Evolutionary conservation across 1,140 invertebrate genomes (phyloP), one percentile per base, ranked within the genome.

Genomic region (Wiebesia pumilae): DNA sequence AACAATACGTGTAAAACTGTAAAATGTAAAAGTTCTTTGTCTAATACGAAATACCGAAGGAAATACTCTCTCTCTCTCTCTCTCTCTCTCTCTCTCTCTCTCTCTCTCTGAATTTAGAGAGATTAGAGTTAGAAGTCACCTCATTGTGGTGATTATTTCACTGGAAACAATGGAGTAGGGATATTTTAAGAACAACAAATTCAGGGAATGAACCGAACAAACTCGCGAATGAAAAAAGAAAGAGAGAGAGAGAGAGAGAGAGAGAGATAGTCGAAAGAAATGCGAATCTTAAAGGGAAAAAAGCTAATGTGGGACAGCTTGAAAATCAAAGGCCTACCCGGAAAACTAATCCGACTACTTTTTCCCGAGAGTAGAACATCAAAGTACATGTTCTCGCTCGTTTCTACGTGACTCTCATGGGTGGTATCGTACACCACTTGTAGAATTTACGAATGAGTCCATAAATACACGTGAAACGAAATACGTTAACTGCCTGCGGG

Each of bases 261-360:
- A 40, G 19, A 40, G n/a, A 40, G 6, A 73, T 73, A 1, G 9
- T 73, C 21, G 38, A 73, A 73, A 69, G 30, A 69, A 30, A 19
- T 14, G 30, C 38, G 73, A 77, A n/a, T 84, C 71, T 78, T 79
- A 51, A 77, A 51, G 40, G 30, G 33, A 30, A 65, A 54, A 75
- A 73, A 54, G 33, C 35, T 58, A 77, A 77, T 65, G 83, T 47
- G 19, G 43, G 67, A 71, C 65, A 54, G 71, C 69, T 73, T 80
- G 71, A 51, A 84, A 87, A 84, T 87, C 83, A 87, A 87, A 85
- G 67, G 81, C 87, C 19, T 24, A 67, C 30, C 81, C 51, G 75
- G 65, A 73, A 86, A 88, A 88, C 84, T 86, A 83, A 86, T 88
- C 84, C 81, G n/a, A 84, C 81, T 84, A 81, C 82, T 80, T 88